Conservation (phyloP, 2,797 vertebrate genomes). For the Clarias pachynema region DNA sequence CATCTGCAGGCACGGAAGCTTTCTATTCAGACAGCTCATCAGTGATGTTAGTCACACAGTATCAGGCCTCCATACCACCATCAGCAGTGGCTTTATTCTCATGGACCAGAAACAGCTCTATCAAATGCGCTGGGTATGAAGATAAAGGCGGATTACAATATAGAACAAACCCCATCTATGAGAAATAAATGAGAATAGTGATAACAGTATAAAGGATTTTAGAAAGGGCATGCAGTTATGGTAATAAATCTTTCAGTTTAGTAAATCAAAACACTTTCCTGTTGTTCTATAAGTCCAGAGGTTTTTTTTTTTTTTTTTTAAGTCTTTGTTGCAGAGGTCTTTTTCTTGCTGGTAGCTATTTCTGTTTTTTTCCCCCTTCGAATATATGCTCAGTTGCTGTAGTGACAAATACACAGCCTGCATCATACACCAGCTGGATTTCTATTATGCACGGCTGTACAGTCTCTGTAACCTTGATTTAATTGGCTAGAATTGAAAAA, state of each 20-base stretch:
- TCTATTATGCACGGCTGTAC: conserved; percentile 6
- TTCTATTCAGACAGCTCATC: conserved; percentile 57
- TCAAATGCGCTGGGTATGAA: conserved; percentile 13
- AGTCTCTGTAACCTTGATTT: not conserved
- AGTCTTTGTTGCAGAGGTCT: not conserved
- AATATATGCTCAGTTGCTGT: not conserved
- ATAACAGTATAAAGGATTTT: not conserved
- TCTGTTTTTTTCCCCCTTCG: not conserved
- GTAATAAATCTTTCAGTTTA: conserved; percentile 11
- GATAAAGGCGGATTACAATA: conserved; percentile 35
- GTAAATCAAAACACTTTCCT: conserved; percentile 22
- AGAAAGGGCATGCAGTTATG: conserved; percentile 10
- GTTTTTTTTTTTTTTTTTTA: not conserved
- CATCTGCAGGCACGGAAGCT: conserved; percentile 56
- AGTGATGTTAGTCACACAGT: conserved; percentile 56
- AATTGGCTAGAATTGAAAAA: conserved; percentile 24
- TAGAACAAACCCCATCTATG: conserved; percentile 23
- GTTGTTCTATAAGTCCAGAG: not conserved
- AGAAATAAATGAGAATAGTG: conserved; percentile 23
- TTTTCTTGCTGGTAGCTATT: not conserved
- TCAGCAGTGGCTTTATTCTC: conserved; percentile 44
- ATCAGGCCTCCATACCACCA: conserved; percentile 43
- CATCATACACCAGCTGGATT: not conserved
- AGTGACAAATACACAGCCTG: conserved; percentile 1
- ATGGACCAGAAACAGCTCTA: conserved; percentile 21